Percentiles rank a stretch among this genome's conserved stretches.
Evolutionary conservation across 2,888 invertebrate genomes (phyloP).

Genomic region (Gari tellinella): DNA sequence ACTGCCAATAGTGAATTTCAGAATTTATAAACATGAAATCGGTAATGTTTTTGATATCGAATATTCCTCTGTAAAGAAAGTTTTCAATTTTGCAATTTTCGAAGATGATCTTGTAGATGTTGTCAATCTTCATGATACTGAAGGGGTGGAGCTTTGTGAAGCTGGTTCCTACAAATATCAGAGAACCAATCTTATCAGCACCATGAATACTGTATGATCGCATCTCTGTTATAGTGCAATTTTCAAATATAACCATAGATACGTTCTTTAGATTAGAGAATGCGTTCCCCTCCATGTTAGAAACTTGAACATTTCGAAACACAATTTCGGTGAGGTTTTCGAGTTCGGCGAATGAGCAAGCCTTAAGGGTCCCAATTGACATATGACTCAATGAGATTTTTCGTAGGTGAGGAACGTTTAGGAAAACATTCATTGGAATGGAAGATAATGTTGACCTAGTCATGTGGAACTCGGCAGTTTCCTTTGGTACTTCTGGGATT

Average conservation of each 20-base stretch:
- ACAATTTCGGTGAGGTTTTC: constrained; percentile 25
- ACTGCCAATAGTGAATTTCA: constrained; percentile 44
- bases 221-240: constrained; percentile 21
- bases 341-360: constrained; percentile 51
- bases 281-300: constrained; percentile 44
- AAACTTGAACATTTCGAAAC: constrained; percentile 27
- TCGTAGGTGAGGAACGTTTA: constrained; percentile 13
- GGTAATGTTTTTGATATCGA: constrained; percentile 5
- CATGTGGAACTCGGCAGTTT: constrained; percentile 28
- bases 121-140: constrained; percentile 25
- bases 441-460: constrained; percentile 26
- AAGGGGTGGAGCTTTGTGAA: constrained; percentile 34
- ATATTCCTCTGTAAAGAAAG: constrained; percentile 37
- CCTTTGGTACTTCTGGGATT: constrained; percentile 40
- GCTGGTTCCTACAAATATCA: constrained; percentile 19
- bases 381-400: constrained; percentile 22
- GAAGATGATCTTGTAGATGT: constrained; percentile 24
- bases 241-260: constrained; percentile 19
- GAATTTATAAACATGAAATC: constrained; percentile 19
- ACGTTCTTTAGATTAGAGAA: constrained; percentile 49
- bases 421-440: constrained; percentile 40
- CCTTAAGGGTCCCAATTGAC: constrained; percentile 24
- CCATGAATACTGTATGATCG: constrained; percentile 49
- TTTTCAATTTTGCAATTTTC: constrained; percentile 10
- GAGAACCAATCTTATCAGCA: constrained; percentile 4